Percentiles rank a stretch among this genome's conserved stretches.
These are phyloP conservation scores for Triplophysa siluroides DNA, from an alignment of 2,113 vertebrate genomes.

Conservation along the genomic window DNA sequence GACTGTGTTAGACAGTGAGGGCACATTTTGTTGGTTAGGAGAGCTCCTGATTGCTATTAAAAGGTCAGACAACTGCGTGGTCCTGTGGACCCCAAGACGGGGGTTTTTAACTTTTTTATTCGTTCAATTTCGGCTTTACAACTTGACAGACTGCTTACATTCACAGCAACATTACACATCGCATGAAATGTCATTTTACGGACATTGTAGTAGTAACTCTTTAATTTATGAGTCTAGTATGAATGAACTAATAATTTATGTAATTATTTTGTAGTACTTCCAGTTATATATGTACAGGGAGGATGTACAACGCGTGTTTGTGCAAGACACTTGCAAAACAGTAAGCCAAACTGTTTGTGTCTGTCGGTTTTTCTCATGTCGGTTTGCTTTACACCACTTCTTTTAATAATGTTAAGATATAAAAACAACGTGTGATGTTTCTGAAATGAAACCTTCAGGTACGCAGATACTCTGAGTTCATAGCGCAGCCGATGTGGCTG, in stretches of 20 bases:
- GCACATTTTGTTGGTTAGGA: too few species aligned
- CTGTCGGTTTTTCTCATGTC: not conserved
- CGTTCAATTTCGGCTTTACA: too few species aligned
- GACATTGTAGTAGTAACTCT: too few species aligned
- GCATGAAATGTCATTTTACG: too few species aligned
- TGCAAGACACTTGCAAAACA: constrained; percentile 41
- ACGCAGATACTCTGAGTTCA: constrained; percentile 34
- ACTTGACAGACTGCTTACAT: too few species aligned
- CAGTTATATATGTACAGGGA: constrained; percentile 61
- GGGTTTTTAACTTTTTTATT: too few species aligned
- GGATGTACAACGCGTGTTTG: constrained; percentile 59
- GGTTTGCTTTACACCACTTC: not conserved
- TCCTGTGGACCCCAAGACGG: too few species aligned
- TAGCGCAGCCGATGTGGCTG: constrained; percentile 66
- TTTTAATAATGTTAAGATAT: not conserved
- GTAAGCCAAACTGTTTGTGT: constrained; percentile 52
- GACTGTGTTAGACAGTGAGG: too few species aligned
- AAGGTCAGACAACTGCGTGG: too few species aligned
- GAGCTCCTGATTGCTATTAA: too few species aligned
- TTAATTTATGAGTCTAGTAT: too few species aligned
- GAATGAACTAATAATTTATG: not conserved
- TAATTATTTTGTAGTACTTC: constrained; percentile 64
- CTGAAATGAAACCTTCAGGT: constrained; percentile 49
- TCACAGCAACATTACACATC: too few species aligned
- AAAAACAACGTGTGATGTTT: not conserved